phyloP scores from a whole-genome alignment of 2,113 vertebrate genomes.

The Penelope pileata region DNA sequence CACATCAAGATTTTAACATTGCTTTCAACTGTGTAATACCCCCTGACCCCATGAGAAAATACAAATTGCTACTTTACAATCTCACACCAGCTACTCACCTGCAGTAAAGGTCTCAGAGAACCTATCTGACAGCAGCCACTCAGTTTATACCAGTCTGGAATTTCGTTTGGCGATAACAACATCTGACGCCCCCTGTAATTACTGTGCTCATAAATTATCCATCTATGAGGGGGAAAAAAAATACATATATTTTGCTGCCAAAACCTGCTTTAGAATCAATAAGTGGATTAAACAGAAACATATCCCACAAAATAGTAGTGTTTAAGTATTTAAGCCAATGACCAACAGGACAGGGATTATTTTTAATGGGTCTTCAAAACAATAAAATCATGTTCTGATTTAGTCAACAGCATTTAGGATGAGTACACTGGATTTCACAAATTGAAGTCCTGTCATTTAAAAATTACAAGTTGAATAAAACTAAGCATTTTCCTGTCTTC shows the following conservation, averaged over 20 bases:
- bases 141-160: constrained; percentile 80
- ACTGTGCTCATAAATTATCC: constrained; percentile 89
- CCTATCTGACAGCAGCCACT: constrained; percentile 85
- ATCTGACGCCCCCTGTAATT: constrained; percentile 90
- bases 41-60: neutral
- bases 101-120: constrained; percentile 89
- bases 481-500: neutral
- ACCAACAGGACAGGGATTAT: neutral
- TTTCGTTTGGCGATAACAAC: constrained; percentile 82
- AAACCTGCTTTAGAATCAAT: neutral
- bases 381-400: neutral
- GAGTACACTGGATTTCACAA: neutral
- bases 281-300: neutral
- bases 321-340: neutral
- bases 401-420: neutral
- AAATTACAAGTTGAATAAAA: neutral
- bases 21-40: neutral
- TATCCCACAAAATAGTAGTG: neutral
- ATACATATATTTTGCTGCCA: neutral
- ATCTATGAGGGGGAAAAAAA: constrained; percentile 71
- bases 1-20: neutral
- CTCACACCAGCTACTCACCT: constrained; percentile 77
- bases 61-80: neutral
- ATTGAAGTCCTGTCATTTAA: neutral
- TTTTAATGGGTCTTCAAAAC: neutral